Evolutionary conservation across 2,888 invertebrate genomes (phyloP).

Genomic region (Caradrina clavipalpis): DNA sequence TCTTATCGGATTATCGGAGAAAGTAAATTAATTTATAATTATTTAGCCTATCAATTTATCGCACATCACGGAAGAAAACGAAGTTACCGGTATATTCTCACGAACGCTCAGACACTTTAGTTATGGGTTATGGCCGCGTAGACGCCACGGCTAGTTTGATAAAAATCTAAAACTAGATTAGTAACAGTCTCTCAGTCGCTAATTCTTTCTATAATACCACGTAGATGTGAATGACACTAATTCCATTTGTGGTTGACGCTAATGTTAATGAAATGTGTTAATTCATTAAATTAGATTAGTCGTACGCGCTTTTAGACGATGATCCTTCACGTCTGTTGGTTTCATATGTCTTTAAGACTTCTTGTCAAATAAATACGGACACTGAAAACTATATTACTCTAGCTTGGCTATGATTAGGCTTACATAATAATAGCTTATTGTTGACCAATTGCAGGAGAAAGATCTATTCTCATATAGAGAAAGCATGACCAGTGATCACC

Average conservation of each 20-base stretch:
- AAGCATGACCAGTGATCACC: no score
- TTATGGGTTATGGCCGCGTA: background rate
- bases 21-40: conserved; percentile 53
- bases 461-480: no score
- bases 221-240: conserved; percentile 34
- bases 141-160: background rate
- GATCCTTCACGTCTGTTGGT: background rate
- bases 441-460: no score
- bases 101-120: conserved; percentile 11
- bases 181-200: conserved; percentile 12
- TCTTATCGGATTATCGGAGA: conserved; percentile 43
- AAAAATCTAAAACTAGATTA: conserved; percentile 19
- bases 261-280: conserved; percentile 50
- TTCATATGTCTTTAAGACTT: background rate
- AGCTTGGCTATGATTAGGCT: no score
- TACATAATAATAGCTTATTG: no score
- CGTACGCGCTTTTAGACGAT: conserved; percentile 8
- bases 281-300: conserved; percentile 48
- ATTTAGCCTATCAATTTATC: conserved; percentile 35
- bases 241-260: conserved; percentile 44
- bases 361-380: background rate
- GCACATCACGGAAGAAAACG: conserved; percentile 27
- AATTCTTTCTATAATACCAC: conserved; percentile 16
- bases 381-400: no score
- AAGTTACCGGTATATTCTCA: conserved; percentile 23